phyloP scores from a whole-genome alignment of 1,140 invertebrate genomes.

The Fopius arisanus region DNA sequence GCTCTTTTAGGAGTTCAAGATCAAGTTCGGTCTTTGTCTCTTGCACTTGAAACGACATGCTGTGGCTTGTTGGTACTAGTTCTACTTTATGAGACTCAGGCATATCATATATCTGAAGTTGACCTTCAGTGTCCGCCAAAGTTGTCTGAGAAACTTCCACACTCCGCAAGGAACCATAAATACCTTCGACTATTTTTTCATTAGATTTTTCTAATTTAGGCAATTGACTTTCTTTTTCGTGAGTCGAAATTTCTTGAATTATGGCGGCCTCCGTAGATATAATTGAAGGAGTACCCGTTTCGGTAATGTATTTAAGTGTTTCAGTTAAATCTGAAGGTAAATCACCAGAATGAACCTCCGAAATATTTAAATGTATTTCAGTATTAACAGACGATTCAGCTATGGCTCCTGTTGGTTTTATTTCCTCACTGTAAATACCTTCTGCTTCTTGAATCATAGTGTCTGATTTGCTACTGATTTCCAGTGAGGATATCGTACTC shows the following conservation, averaged over 20 bases:
- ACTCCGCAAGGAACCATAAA: slow-evolving; percentile 61
- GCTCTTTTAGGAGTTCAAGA: slow-evolving; percentile 59
- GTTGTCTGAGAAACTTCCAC: slow-evolving; percentile 65
- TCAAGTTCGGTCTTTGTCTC: slow-evolving; percentile 67
- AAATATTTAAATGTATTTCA: slow-evolving; percentile 67
- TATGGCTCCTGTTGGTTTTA: slow-evolving; percentile 59
- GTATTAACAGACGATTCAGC: slow-evolving; percentile 65
- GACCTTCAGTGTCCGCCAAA: slow-evolving; percentile 68
- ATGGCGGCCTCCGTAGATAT: slow-evolving; percentile 68
- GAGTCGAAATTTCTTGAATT: slow-evolving; percentile 64
- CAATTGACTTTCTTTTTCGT: slow-evolving; percentile 65
- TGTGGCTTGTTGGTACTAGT: slow-evolving; percentile 63
- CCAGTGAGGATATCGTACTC: slow-evolving; percentile 64
- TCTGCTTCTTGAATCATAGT: slow-evolving; percentile 69
- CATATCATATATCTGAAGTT: slow-evolving; percentile 60
- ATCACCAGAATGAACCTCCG: slow-evolving; percentile 67
- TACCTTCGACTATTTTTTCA: slow-evolving; percentile 53
- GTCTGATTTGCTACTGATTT: slow-evolving; percentile 66
- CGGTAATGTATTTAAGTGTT: slow-evolving; percentile 65
- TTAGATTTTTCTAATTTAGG: slow-evolving; percentile 53
- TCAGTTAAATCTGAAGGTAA: slow-evolving; percentile 65
- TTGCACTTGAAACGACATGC: slow-evolving; percentile 69
- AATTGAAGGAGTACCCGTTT: slow-evolving; percentile 62
- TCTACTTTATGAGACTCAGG: slow-evolving; percentile 69
- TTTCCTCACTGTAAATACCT: slow-evolving; percentile 57